phyloP scores from a whole-genome alignment of 2,113 vertebrate species.

The Boleophthalmus pectinirostris region DNA sequence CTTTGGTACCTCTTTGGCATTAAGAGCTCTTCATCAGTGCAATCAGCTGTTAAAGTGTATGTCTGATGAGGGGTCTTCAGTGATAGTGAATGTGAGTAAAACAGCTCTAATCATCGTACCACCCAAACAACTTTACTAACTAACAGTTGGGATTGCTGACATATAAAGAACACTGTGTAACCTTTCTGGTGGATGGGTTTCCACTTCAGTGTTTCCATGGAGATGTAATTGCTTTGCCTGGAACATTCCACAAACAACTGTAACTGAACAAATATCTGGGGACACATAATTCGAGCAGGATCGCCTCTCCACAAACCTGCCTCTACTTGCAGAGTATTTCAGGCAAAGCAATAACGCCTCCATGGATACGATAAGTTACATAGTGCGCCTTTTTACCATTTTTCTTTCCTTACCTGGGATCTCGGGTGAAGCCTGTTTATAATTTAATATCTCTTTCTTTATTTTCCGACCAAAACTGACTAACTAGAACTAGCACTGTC shows the following conservation, averaged over 20 bases:
- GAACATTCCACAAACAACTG: background rate
- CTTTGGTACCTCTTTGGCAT: background rate
- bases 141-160: background rate
- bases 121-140: background rate
- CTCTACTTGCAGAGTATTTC: background rate
- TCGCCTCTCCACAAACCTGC: too few relatives aligned
- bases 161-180: conserved; percentile 7
- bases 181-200: background rate
- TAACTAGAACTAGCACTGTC: background rate
- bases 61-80: conserved; percentile 36
- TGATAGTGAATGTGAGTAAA: conserved; percentile 23
- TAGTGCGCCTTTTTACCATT: background rate
- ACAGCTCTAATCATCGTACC: conserved; percentile 16
- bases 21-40: conserved; percentile 26
- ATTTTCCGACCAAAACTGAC: background rate
- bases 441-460: background rate
- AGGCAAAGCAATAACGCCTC: background rate
- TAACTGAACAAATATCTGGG: background rate
- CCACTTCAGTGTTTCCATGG: background rate
- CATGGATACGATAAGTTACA: background rate
- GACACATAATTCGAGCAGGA: too few relatives aligned
- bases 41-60: conserved; percentile 38
- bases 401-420: background rate
- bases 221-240: background rate
- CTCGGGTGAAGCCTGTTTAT: background rate